Evolutionary conservation across 2,113 vertebrate genomes (phyloP).

Genomic region (Archilochus colubris): DNA sequence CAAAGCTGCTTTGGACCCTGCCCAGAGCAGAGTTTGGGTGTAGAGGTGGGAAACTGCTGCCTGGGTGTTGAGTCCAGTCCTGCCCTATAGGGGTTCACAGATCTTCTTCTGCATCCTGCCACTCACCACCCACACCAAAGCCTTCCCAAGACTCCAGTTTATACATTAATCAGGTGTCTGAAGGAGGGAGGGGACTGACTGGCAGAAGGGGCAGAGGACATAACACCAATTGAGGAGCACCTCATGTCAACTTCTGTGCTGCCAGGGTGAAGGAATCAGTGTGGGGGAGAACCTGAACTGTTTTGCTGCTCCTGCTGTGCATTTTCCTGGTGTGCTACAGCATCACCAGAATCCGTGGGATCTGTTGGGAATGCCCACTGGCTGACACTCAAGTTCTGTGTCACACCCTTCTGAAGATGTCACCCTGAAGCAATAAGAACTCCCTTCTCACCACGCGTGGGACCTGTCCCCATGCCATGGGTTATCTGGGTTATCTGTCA

Average conservation of each 20-base stretch:
- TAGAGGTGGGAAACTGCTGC: neutral
- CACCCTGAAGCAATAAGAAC: conserved; percentile 19
- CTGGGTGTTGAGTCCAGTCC: neutral
- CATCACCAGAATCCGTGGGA: fast-evolving
- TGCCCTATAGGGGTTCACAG: neutral
- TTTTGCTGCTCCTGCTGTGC: neutral
- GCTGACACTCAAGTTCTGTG: neutral
- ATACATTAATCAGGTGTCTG: fast-evolving
- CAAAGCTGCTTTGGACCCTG: neutral
- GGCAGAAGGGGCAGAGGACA: neutral
- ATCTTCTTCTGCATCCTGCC: neutral
- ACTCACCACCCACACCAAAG: neutral
- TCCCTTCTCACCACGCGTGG: neutral
- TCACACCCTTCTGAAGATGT: neutral
- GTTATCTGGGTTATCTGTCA: neutral
- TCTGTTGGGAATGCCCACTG: neutral
- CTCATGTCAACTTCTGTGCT: neutral
- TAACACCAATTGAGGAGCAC: neutral
- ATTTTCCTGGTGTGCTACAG: neutral
- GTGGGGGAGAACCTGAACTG: neutral
- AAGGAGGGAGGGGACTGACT: neutral
- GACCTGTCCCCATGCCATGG: neutral
- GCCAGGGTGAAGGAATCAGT: fast-evolving
- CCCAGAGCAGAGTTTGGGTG: neutral
- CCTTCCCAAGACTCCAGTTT: neutral